Conservation (phyloP, 1,140 invertebrate genomes). For the Drosophila parabipectinata region DNA sequence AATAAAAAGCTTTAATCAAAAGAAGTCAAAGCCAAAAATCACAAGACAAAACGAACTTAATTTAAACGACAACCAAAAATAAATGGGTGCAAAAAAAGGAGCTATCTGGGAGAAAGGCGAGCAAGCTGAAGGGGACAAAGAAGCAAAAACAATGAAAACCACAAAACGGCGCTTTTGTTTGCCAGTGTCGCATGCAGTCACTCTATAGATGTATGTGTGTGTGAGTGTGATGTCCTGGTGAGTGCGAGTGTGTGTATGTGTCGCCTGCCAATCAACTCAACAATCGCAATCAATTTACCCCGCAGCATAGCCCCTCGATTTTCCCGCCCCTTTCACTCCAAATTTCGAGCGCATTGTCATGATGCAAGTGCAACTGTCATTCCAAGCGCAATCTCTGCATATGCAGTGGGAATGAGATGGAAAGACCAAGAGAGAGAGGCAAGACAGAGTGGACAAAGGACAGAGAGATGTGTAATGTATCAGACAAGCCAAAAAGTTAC, state of each 20-base stretch:
- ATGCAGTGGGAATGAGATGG: background rate
- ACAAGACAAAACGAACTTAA: constrained; percentile 55
- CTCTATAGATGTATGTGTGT: constrained; percentile 37
- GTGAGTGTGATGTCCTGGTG: constrained; percentile 2
- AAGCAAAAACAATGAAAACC: constrained; percentile 67
- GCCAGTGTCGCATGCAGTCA: constrained; percentile 70
- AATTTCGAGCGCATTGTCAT: constrained; percentile 56
- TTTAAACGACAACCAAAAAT: constrained; percentile 55
- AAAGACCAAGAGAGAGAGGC: background rate
- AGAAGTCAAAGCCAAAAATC: constrained; percentile 18
- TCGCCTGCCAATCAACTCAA: constrained; percentile 81
- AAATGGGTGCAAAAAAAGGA: constrained; percentile 45
- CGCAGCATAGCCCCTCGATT: constrained; percentile 38
- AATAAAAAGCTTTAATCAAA: background rate
- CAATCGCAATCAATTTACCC: constrained; percentile 80
- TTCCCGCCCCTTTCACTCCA: constrained; percentile 5
- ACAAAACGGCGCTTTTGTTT: constrained; percentile 74
- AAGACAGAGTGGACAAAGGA: background rate
- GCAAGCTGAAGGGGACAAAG: constrained; percentile 10
- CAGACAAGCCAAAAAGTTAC: constrained; percentile 34
- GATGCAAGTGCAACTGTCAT: constrained; percentile 72
- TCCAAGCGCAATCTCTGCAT: constrained; percentile 57
- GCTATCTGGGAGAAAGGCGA: background rate
- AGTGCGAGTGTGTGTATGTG: constrained; percentile 39
- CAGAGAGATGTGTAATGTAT: constrained; percentile 39